Base-by-base conservation (phyloP, 2,113 vertebrate species). In the Mobula birostris region DNA sequence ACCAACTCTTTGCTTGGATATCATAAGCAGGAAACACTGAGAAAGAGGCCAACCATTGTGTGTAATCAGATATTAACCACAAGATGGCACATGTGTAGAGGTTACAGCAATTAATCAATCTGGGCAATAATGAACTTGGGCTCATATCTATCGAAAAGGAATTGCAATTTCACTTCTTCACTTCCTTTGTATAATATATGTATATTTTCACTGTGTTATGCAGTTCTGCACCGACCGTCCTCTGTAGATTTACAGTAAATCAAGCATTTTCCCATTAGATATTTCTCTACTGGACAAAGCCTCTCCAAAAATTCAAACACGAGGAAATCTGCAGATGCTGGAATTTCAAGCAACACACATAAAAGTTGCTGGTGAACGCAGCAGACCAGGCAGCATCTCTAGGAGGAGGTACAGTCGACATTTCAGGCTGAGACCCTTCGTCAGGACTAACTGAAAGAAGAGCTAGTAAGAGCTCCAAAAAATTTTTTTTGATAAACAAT, bases 51-150 rank as follows among this genome's bases (percentile, higher is more conserved):
- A 61, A 76, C 76, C 11, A 27, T 56, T 74, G 0, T 29, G 36
- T 74, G 11, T 24, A 27, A 11, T 27, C 24, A 93, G 12, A 93
- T 56, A 24, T 56, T 93, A 70, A 93, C 91, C 91, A 93, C 91
- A 93, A 93, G 91, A 74, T 93, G 91, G 91, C 91, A 93, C 36
- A 93, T 27, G 91, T 5, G 70, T 48, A 93, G 74, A 93, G 91
- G 70, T 40, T 70, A 40, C 63, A 91, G 66, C 17, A 40, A 93
- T 36, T 48, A 29, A 74, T 93, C 40, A 5, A 74, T 74, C 36
- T 56, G 40, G 32, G 21, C 68, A 72, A 48, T 36, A 40, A 36
- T 8, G 70, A 92, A 72, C 56, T 36, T 14, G 36, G 68, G 70
- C 24, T 32, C 15, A 40, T 36, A 91, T 3, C 36, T 14, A 66